Evolutionary conservation across 2,797 vertebrate genomes (phyloP).

Genomic region (Natrix natrix): DNA sequence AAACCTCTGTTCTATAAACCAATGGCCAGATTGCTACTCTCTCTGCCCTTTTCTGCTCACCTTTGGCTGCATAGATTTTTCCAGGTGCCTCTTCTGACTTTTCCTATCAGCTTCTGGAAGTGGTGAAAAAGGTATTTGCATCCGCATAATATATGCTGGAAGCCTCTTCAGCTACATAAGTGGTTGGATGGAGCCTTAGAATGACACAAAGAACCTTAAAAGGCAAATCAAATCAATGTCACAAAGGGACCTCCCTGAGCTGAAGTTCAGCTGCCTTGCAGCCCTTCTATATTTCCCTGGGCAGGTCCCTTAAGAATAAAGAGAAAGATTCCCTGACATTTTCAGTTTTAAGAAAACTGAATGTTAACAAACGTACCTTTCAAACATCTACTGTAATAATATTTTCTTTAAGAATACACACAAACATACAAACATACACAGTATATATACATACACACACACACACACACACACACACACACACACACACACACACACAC

Average conservation of each 20-base stretch:
- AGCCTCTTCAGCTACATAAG: background rate
- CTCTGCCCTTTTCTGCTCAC: background rate
- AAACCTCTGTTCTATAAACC: background rate
- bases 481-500: no score
- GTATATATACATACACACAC: no score
- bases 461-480: no score
- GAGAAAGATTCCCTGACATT: slow-evolving; percentile 1
- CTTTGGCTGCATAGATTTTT: background rate
- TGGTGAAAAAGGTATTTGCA: background rate
- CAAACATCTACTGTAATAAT: background rate
- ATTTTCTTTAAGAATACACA: background rate
- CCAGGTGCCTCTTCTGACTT: background rate
- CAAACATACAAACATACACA: no score
- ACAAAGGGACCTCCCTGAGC: background rate
- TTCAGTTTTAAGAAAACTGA: background rate
- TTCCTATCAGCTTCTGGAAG: background rate
- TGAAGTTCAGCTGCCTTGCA: background rate
- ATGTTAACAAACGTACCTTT: background rate
- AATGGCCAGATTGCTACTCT: background rate
- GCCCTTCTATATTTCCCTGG: background rate
- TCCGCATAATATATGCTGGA: background rate
- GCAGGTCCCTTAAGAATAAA: background rate
- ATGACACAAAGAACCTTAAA: background rate
- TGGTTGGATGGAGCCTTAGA: background rate
- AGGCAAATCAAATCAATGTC: background rate